Conservation (phyloP, 2,797 vertebrate genomes). For the Antrozous pallidus region DNA sequence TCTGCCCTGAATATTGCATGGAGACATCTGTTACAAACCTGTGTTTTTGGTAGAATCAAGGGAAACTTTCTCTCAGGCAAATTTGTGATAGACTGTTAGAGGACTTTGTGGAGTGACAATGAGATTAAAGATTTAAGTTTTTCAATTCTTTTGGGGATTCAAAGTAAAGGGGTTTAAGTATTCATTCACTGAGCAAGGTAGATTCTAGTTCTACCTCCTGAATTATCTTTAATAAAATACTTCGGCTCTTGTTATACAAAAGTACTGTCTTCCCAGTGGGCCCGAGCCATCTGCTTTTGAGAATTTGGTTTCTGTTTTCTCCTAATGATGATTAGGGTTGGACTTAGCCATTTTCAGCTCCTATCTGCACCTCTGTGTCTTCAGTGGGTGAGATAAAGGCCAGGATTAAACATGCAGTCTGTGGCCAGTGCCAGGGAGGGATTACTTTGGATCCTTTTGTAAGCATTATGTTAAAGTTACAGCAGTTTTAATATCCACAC, state of each 20-base stretch:
- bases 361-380: background rate
- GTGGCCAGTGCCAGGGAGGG: background rate
- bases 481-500: background rate
- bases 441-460: slow-evolving; percentile 1
- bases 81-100: slow-evolving; percentile 1
- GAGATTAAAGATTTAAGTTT: background rate
- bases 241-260: background rate
- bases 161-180: background rate
- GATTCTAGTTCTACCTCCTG: background rate
- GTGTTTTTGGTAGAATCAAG: slow-evolving; percentile 30
- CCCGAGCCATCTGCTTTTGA: background rate
- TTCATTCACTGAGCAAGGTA: background rate
- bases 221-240: background rate
- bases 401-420: background rate
- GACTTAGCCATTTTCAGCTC: background rate
- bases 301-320: slow-evolving; percentile 36
- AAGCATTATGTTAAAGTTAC: slow-evolving; percentile 12
- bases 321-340: background rate
- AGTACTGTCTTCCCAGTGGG: background rate
- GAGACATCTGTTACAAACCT: slow-evolving; percentile 42
- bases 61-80: slow-evolving; percentile 41
- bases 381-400: background rate
- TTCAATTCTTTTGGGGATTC: background rate
- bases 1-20: background rate
- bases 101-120: background rate